Conservation (phyloP, 2,797 vertebrate species). For the Sebastolobus altivelis region DNA sequence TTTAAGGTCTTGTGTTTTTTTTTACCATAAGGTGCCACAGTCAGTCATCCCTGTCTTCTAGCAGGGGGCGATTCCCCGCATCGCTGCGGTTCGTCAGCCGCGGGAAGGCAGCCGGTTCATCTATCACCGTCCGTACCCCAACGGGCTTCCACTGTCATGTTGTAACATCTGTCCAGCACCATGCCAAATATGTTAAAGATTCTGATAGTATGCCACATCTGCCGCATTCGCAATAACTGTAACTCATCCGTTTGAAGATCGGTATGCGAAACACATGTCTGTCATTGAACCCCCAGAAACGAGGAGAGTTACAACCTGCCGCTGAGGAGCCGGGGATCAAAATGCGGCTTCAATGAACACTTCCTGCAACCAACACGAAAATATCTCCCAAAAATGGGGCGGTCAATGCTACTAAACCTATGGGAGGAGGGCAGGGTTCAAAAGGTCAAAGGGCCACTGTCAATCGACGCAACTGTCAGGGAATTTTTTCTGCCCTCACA, state of each 20-base stretch:
- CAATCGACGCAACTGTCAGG: constrained; percentile 69
- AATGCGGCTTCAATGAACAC: constrained; percentile 46
- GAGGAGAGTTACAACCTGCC: constrained; percentile 29
- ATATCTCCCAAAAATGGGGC: constrained; percentile 19
- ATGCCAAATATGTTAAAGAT: constrained; percentile 60
- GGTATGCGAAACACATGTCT: constrained; percentile 71
- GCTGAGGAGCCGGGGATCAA: constrained; percentile 37
- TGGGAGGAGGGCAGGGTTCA: constrained; percentile 60
- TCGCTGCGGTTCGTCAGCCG: constrained; percentile 47
- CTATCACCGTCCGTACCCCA: constrained; percentile 51
- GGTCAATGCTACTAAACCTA: constrained; percentile 54
- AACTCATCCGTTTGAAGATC: constrained; percentile 71
- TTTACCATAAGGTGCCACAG: constrained; percentile 45
- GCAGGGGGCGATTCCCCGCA: constrained; percentile 44
- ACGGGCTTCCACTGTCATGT: constrained; percentile 46
- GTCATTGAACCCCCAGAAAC: constrained; percentile 35
- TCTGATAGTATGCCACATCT: constrained; percentile 68
- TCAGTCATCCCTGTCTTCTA: constrained; percentile 53
- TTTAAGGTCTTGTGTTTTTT: constrained; percentile 57
- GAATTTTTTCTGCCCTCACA: constrained; percentile 55
- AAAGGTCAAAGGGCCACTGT: constrained; percentile 60
- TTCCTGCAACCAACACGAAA: constrained; percentile 46
- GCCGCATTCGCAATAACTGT: constrained; percentile 59
- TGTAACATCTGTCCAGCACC: constrained; percentile 72
- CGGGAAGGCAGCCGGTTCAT: constrained; percentile 43